Conservation (phyloP, 1,140 invertebrate genomes). For the Philotrypesis tridentata region DNA sequence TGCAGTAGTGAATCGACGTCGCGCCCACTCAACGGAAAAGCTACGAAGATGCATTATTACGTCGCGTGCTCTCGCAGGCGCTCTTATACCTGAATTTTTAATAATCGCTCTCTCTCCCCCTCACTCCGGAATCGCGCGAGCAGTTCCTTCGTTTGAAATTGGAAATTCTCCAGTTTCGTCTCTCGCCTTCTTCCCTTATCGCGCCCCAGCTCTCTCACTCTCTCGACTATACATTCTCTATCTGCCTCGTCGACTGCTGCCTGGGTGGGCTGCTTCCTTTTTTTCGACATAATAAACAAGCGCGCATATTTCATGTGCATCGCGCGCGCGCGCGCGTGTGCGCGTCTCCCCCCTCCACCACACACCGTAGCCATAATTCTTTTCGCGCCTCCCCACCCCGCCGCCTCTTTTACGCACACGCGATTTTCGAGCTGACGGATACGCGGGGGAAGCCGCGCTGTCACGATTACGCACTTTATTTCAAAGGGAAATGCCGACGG, state of each 20-base stretch:
- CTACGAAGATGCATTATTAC: constrained; percentile 45
- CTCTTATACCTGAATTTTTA: constrained; percentile 45
- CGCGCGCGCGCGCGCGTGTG: neutral
- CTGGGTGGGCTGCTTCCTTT: neutral
- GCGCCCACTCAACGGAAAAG: neutral
- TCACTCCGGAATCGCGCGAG: neutral
- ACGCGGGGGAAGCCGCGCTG: neutral
- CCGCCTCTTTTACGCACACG: too few species aligned
- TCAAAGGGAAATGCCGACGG: constrained; percentile 22
- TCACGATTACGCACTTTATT: constrained; percentile 30
- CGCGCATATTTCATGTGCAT: constrained; percentile 8
- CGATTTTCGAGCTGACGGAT: neutral
- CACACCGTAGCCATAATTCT: neutral
- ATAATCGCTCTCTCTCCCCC: constrained; percentile 19
- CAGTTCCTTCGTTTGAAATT: constrained; percentile 37
- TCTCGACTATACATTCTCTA: neutral
- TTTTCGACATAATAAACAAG: constrained; percentile 24
- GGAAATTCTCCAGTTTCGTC: constrained; percentile 45
- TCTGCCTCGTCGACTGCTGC: neutral
- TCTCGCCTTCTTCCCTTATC: neutral
- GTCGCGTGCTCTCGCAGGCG: constrained; percentile 17
- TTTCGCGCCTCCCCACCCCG: neutral
- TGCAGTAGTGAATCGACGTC: neutral
- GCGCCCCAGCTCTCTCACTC: neutral
- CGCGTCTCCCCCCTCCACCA: neutral